Evolutionary conservation across 2,888 invertebrate genomes (phyloP).

Genomic region (Rapana venosa): DNA sequence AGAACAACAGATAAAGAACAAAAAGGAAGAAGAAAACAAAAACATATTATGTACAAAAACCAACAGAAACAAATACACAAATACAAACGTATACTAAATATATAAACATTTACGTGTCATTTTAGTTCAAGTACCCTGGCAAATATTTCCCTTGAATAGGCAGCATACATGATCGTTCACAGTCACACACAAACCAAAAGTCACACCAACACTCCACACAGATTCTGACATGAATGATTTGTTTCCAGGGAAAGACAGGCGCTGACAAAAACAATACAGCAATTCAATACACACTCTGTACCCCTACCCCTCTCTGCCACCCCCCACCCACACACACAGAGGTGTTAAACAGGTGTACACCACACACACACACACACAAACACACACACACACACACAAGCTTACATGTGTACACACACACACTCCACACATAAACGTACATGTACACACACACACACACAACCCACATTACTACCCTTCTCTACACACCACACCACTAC

Average conservation of each 20-base stretch:
- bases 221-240: not conserved
- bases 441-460: not conserved
- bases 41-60: not conserved
- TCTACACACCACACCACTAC: not conserved
- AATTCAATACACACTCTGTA: not conserved
- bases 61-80: not conserved
- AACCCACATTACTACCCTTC: not conserved
- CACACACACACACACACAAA: too few relatives aligned
- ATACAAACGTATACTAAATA: not conserved
- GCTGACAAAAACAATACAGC: not conserved
- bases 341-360: too few relatives aligned
- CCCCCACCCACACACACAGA: too few relatives aligned
- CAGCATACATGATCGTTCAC: not conserved
- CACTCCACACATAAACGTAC: not conserved
- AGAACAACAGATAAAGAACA: not conserved
- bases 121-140: not conserved
- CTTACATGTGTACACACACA: not conserved
- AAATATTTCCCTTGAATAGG: not conserved
- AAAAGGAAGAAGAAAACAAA: not conserved
- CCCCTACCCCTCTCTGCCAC: too few relatives aligned
- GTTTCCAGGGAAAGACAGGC: not conserved
- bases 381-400: not conserved
- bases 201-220: not conserved
- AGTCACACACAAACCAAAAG: not conserved
- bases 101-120: too few relatives aligned